Conservation (phyloP, 2,888 invertebrate genomes). For the Epirrhoe tristata region DNA sequence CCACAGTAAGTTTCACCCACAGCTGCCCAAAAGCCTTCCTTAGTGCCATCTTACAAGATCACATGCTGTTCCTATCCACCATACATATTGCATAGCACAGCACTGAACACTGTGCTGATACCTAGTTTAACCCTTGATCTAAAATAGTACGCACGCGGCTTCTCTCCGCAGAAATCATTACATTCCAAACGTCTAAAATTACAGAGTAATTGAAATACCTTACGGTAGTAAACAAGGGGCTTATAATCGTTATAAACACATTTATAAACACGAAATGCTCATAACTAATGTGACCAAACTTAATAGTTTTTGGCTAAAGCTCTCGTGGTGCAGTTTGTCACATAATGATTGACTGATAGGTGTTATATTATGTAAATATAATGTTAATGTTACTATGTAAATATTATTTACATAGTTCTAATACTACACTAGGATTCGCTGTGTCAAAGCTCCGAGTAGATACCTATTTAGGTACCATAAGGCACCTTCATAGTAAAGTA, state of each 20-base stretch:
- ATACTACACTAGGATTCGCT: too few relatives aligned
- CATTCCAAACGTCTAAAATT: conserved; percentile 64
- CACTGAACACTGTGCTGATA: conserved; percentile 21
- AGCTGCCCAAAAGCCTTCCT: too few relatives aligned
- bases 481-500: too few relatives aligned
- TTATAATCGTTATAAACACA: conserved; percentile 22
- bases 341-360: too few relatives aligned
- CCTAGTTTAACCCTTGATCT: conserved; percentile 40
- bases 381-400: too few relatives aligned
- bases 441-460: too few relatives aligned
- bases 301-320: not conserved
- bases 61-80: not conserved
- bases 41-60: too few relatives aligned
- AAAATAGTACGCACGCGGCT: conserved; percentile 58
- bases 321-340: not conserved
- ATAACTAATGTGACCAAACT: not conserved
- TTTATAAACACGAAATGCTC: too few relatives aligned
- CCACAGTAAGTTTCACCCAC: too few relatives aligned
- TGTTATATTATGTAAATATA: too few relatives aligned
- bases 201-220: conserved; percentile 60
- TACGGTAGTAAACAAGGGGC: conserved; percentile 44
- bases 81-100: not conserved
- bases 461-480: too few relatives aligned
- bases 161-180: conserved; percentile 59
- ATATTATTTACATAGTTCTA: too few relatives aligned